Percentiles rank a stretch among this genome's conserved stretches.
Evolutionary conservation across 2,888 invertebrate genomes (phyloP).

Genomic region (Proisotoma minuta): DNA sequence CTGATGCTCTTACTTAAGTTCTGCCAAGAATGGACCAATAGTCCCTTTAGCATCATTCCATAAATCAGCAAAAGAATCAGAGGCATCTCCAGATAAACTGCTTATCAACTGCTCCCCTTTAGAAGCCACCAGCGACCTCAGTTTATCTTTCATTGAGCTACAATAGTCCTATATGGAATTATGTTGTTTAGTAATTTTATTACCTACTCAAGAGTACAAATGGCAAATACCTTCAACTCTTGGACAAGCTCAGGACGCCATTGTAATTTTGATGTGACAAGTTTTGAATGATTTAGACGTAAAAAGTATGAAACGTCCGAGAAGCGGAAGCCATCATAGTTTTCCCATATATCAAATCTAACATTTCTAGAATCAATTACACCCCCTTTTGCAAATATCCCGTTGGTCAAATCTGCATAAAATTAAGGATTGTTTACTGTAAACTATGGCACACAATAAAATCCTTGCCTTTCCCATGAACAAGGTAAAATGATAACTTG

Average conservation of each 20-base stretch:
- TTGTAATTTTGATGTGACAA: constrained; percentile 70
- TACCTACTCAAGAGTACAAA: no score
- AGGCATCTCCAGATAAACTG: constrained; percentile 57
- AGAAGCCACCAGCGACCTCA: constrained; percentile 8
- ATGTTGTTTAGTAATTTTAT: no score
- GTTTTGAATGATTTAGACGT: constrained; percentile 74
- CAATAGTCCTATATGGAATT: no score
- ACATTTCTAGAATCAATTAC: constrained; percentile 65
- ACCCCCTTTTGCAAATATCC: constrained; percentile 42
- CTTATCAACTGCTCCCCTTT: constrained; percentile 38
- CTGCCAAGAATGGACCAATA: constrained; percentile 65
- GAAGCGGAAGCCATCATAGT: constrained; percentile 72
- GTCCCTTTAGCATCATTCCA: constrained; percentile 72
- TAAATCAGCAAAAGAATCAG: constrained; percentile 63
- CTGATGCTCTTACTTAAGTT: constrained; percentile 57
- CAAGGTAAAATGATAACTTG: constrained; percentile 35
- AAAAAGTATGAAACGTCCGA: constrained; percentile 74
- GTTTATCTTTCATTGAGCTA: no score
- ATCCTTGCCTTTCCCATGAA: constrained; percentile 42
- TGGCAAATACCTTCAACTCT: no score
- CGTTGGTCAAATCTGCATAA: constrained; percentile 34
- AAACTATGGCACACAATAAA: neutral
- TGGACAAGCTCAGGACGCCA: constrained; percentile 56
- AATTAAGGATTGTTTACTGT: neutral
- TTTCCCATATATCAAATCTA: constrained; percentile 71